Base-by-base conservation (phyloP, 2,888 invertebrate genomes). In the Cephus pulcher region DNA sequence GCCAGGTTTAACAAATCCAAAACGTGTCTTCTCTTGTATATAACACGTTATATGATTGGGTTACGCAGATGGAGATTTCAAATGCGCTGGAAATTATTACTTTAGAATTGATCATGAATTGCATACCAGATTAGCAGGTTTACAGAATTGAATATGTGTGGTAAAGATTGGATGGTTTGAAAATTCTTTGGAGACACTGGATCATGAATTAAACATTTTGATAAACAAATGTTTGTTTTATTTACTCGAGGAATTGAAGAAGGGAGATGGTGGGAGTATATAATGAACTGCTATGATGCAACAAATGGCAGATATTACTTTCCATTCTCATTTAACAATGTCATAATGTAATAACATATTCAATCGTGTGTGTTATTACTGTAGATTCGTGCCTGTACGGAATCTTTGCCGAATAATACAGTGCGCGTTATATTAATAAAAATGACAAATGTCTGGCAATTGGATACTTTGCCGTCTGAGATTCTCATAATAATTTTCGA, bases 401-500 rank as follows among this genome's bases (percentile, higher is more conserved):
- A 40, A 40, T 40, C 40, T 40, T 15, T 23, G 56, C 23, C 23
- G 9, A 56, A 23, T 56, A 56, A 23, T 56, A 56, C 23, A 56
- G 23, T 69, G 11, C 69, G 73, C 15, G 78, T 32, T 56, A 76
- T 37, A 71, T 12, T 75, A 12, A 78, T 69, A 34, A 88, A 87
- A 84, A 90, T 89, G 89, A 86, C 89, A 85, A 82, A 84, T 85
- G 82, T 79, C 35, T 85, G 83, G 86, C 83, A 85, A 78, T 85
- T 91, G 73, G 87, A 91, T 79, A 83, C 83, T 69, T 88, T 93
- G 78, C 93, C 93, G 68, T 89, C 89, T 56, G 93, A 93, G 82
- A 87, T 94, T 82, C 87, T 94, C n/a, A 83, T 94, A 70, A 87
- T 91, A 80, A 93, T 94, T 83, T 94, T 94, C 82, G 90, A 91